A percentile compares a stretch with the other conserved stretches of the same genome.
phyloP scores from a whole-genome alignment of 2,113 vertebrate genomes.

The Bostrychus sinensis region DNA sequence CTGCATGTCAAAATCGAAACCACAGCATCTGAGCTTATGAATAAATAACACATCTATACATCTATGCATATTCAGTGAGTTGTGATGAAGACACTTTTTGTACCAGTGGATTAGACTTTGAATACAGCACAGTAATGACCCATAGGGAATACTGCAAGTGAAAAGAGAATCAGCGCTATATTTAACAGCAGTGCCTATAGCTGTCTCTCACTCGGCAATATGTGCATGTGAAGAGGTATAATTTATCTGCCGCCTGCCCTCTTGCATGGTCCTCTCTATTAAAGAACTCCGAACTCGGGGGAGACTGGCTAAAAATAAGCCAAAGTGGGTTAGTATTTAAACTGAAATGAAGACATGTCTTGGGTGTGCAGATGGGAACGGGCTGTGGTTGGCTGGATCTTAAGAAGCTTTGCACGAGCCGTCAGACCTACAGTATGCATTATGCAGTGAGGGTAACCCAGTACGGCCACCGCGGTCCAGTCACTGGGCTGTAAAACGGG shows the following conservation, averaged over 20 bases:
- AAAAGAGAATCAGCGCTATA: slow-evolving; percentile 41
- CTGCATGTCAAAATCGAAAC: slow-evolving; percentile 13
- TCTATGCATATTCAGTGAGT: slow-evolving; percentile 31
- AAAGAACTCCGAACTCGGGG: slow-evolving; percentile 59
- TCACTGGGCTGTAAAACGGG: slow-evolving; percentile 60
- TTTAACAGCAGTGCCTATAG: slow-evolving; percentile 50
- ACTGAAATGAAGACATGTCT: slow-evolving; percentile 37
- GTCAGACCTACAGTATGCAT: slow-evolving; percentile 55
- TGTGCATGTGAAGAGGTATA: slow-evolving; percentile 37
- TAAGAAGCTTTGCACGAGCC: slow-evolving; percentile 12
- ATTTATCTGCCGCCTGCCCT: slow-evolving; percentile 61
- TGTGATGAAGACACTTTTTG: slow-evolving; percentile 38
- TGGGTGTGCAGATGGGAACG: slow-evolving; percentile 24
- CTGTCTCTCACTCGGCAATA: slow-evolving; percentile 41
- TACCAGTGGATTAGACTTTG: slow-evolving; percentile 47
- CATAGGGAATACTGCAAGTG: slow-evolving; percentile 37
- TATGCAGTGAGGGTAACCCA: slow-evolving; percentile 69
- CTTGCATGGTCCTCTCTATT: slow-evolving; percentile 46
- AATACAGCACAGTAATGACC: slow-evolving; percentile 43
- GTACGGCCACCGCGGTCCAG: slow-evolving; percentile 44
- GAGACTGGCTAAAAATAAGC: slow-evolving; percentile 67
- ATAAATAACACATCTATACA: slow-evolving; percentile 54
- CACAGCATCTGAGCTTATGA: slow-evolving; percentile 37
- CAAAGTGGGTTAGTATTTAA: slow-evolving; percentile 68
- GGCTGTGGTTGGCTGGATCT: slow-evolving; percentile 27